Base-by-base conservation (phyloP, 2,888 invertebrate species). In the Physocephala rufipes region DNA sequence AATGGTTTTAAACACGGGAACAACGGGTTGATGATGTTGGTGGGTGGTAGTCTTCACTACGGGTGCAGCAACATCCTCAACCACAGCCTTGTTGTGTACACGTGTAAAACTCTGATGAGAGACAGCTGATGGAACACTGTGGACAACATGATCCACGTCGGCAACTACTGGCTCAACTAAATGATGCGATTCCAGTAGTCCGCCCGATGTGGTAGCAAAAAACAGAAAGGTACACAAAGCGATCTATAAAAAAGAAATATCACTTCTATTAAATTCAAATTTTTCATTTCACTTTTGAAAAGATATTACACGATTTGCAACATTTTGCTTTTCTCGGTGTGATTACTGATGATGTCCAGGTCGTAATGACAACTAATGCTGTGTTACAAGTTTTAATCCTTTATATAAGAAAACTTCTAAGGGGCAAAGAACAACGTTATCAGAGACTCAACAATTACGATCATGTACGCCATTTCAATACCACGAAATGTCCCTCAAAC, bases 101-200 rank as follows among this genome's bases (percentile, higher is more conserved):
- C 88, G 88, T 1, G 88, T 81, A 36, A 89, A 87, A 67, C 89
- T 88, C 78, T 90, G 89, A 72, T 89, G 89, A 15, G 89, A 89
- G 0, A 89, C 87, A 2, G 89, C 85, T 9, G 82, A 74, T 21
- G 74, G 88, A 78, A 87, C 87, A 36, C 79, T 78, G 68, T 84
- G 82, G 1, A 85, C 81, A 19, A 82, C 78, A 9, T 79, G 75
- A 47, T 82, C 84, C n/a, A 85, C 79, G 68, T 84, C 83, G 53
- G 82, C 79, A 43, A 86, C 77, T 21, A 82, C 78, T 13, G 85
- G 84, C 71, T 84, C 82, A 64, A 83, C 79, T 43, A 78, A 59
- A 2, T 79, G 79, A 55, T 80, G 80, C 4, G 36, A 36, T 21
- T 75, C 74, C 21, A 84, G 47, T 67, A 79, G 78, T 15, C 82